Conservation (phyloP, 2,888 invertebrate genomes). For the Drosophila diplacantha region DNA sequence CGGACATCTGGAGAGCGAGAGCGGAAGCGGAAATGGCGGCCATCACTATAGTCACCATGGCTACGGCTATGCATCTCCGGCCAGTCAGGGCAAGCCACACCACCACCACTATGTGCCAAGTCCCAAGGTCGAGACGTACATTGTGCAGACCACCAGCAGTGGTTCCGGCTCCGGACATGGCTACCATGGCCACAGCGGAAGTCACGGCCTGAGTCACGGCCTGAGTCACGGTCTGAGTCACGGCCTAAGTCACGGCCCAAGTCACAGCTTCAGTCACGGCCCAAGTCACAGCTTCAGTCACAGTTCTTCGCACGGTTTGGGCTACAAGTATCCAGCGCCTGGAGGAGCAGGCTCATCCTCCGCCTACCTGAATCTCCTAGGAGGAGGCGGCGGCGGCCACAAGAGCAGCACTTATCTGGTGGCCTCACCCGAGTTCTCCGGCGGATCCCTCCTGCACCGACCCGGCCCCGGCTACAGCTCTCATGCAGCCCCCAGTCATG, state of each 20-base stretch:
- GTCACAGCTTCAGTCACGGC: conserved; percentile 1
- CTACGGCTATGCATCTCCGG: conserved; percentile 1
- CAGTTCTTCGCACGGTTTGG: conserved; percentile 14
- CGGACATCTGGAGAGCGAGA: conserved; percentile 20
- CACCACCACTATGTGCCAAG: conserved; percentile 9
- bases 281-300: conserved; percentile 11
- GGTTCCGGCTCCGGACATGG: conserved; percentile 18
- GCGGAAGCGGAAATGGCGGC: conserved; percentile 21
- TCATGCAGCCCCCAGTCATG: neutral
- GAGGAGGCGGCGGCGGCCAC: conserved; percentile 33
- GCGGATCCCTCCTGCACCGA: conserved; percentile 5
- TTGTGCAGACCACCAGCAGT: conserved; percentile 53
- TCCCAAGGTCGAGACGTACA: conserved; percentile 67
- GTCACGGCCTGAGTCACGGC: conserved; percentile 1
- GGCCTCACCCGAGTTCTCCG: conserved; percentile 38
- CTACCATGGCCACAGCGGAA: conserved; percentile 1
- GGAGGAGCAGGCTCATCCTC: conserved; percentile 12
- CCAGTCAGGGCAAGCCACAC: conserved; percentile 24
- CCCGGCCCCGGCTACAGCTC: conserved; percentile 16
- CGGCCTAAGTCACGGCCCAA: neutral
- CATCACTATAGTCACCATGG: conserved; percentile 33
- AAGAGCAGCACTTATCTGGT: conserved; percentile 50
- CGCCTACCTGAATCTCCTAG: conserved; percentile 33
- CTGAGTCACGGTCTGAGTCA: conserved; percentile 5
- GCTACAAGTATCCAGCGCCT: conserved; percentile 41